phyloP scores from a whole-genome alignment of 2,888 invertebrate species.

The Acrobasis repandana region DNA sequence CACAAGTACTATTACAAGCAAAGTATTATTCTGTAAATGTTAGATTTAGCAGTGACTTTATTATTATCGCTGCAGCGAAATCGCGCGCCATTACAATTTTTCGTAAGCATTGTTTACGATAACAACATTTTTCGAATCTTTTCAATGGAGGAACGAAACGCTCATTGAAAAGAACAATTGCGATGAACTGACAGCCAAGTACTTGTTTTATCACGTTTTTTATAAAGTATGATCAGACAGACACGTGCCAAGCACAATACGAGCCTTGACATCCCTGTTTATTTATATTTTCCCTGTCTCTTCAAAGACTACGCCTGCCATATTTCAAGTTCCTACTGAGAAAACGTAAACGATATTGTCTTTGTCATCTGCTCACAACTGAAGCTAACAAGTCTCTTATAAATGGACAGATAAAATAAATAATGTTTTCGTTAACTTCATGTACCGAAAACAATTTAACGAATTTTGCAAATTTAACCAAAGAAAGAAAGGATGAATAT shows the following conservation, averaged over 20 bases:
- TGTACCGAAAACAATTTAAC: too few relatives aligned
- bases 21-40: neutral
- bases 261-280: neutral
- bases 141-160: neutral
- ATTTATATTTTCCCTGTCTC: conserved; percentile 5
- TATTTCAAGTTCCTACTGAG: neutral
- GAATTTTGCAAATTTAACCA: too few relatives aligned
- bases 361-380: neutral
- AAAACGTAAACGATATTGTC: neutral
- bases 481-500: too few relatives aligned
- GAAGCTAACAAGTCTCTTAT: neutral
- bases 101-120: neutral
- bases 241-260: conserved; percentile 7
- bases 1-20: too few relatives aligned
- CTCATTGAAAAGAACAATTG: neutral
- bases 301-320: neutral
- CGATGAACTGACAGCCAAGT: neutral
- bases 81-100: neutral
- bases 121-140: neutral
- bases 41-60: neutral
- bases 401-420: neutral
- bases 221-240: neutral
- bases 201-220: conserved; percentile 11
- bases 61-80: neutral
- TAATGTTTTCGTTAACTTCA: neutral